phyloP scores from a whole-genome alignment of 2,113 vertebrate species.

The Platysteira castanea region DNA sequence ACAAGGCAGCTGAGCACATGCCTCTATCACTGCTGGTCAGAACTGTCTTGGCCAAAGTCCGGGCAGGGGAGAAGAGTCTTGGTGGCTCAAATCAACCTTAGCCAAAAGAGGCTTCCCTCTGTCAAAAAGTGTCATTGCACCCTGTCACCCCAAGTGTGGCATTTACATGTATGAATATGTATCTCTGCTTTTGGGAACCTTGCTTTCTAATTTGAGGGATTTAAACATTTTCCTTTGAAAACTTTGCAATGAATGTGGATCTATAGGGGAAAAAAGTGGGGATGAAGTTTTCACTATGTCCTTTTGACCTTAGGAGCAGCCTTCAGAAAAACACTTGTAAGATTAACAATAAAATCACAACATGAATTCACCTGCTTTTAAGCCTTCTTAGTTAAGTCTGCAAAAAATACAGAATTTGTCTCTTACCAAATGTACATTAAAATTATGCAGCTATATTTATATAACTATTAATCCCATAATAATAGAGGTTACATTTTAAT shows the following conservation, averaged over 20 bases:
- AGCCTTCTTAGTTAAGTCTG: neutral
- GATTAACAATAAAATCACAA: neutral
- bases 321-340: neutral
- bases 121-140: neutral
- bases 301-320: neutral
- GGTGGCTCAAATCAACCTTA: neutral
- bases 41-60: neutral
- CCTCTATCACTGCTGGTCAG: neutral
- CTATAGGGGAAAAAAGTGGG: rapidly evolving
- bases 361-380: neutral
- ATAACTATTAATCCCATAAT: neutral
- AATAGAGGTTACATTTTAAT: neutral
- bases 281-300: neutral
- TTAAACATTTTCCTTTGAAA: neutral
- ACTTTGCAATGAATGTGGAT: neutral
- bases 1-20: neutral
- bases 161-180: neutral
- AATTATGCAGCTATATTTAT: neutral
- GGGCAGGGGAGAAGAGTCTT: neutral
- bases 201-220: neutral
- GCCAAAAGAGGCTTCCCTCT: neutral
- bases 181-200: neutral
- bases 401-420: neutral
- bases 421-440: neutral
- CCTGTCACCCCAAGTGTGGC: neutral